Percentiles rank a stretch among this genome's conserved stretches.
Evolutionary conservation across 2,797 vertebrate species (phyloP).

Genomic region (Cryptoprocta ferox): DNA sequence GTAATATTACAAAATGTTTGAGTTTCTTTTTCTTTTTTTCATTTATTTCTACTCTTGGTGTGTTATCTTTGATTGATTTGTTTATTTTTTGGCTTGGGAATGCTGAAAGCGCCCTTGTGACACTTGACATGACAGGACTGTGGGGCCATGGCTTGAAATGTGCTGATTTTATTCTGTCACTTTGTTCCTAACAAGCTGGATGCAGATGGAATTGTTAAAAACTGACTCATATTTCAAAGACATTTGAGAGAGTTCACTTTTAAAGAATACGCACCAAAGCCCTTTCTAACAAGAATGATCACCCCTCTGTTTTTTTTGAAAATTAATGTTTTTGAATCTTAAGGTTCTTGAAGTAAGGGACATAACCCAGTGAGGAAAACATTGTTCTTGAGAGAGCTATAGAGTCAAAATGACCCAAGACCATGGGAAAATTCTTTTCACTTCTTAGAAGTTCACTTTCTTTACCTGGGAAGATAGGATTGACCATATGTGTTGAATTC

Average conservation of each 20-base stretch:
- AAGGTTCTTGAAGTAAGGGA: not conserved
- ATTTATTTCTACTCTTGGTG: not conserved
- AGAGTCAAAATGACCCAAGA: not conserved
- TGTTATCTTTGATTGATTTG: constrained; percentile 30
- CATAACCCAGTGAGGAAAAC: not conserved
- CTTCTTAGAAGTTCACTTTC: not conserved
- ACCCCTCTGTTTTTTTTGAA: constrained; percentile 21
- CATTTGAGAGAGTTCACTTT: not conserved
- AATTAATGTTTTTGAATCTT: constrained; percentile 55
- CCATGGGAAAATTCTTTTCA: not conserved
- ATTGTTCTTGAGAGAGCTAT: not conserved
- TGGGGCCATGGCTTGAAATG: not conserved
- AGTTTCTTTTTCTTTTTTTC: not conserved
- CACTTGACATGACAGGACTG: not conserved
- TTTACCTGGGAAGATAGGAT: not conserved
- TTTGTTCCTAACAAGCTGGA: constrained; percentile 25
- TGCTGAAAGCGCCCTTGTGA: constrained; percentile 38
- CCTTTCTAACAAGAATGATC: constrained; percentile 43
- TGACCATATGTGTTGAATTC: not conserved
- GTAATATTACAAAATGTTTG: not conserved
- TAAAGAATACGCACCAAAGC: not conserved
- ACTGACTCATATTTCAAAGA: constrained; percentile 33
- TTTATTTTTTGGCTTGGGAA: constrained; percentile 34
- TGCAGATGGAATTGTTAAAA: constrained; percentile 16
- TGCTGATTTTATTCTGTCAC: not conserved